Conservation (phyloP, 2,113 vertebrate species). For the Perccottus glenii region DNA sequence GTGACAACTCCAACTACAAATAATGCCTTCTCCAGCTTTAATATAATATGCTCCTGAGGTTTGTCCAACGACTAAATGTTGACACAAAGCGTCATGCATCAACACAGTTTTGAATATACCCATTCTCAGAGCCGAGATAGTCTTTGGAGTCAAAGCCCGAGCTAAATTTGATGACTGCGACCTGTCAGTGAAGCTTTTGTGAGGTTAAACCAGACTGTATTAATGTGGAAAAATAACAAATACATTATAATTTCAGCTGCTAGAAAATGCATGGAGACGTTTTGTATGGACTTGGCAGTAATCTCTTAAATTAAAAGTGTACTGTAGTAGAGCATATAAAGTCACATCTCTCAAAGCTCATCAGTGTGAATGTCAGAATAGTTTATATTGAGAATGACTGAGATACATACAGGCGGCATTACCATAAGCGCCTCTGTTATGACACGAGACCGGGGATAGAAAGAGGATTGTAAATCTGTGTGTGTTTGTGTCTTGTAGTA, state of each 20-base stretch:
- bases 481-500: neutral
- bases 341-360: conserved; percentile 33
- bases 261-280: conserved; percentile 36
- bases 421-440: conserved; percentile 14
- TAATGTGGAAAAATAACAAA: conserved; percentile 22
- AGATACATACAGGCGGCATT: conserved; percentile 13
- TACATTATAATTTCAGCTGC: conserved; percentile 36
- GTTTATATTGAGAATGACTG: conserved; percentile 16
- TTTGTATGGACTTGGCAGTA: conserved; percentile 23
- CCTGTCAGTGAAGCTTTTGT: conserved; percentile 5
- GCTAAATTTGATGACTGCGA: conserved; percentile 17
- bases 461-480: conserved; percentile 10
- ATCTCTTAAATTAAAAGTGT: conserved; percentile 7
- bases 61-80: no score
- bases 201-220: conserved; percentile 10
- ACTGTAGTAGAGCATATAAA: neutral
- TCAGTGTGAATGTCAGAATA: conserved; percentile 19
- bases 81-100: neutral
- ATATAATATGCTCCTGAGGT: no score
- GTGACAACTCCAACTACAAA: neutral
- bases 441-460: neutral
- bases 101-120: neutral
- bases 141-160: neutral
- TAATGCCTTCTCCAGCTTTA: no score
- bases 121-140: neutral